These are phyloP conservation scores for Stichopus horrens DNA, from an alignment of 53 echinoderm and acorn worm genomes.

Conservation along the genomic window DNA sequence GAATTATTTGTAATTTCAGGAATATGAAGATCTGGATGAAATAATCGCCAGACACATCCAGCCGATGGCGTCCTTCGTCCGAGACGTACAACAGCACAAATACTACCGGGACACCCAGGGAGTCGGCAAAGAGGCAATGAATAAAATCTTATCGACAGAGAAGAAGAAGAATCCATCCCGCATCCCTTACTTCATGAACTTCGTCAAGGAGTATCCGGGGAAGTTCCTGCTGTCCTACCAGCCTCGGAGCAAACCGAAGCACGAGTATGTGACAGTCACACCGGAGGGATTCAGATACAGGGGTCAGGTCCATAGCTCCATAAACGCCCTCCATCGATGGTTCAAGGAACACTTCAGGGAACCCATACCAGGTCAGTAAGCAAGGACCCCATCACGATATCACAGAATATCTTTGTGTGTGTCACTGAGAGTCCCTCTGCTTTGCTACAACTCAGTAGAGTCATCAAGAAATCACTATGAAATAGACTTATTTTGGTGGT, in stretches of 20 bases:
- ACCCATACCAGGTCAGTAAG: conserved; percentile 77
- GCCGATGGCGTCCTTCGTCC: conserved; percentile 90
- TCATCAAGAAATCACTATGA: too few species aligned
- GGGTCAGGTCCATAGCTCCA: conserved; percentile 70
- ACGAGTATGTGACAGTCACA: conserved; percentile 87
- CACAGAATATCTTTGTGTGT: too few species aligned
- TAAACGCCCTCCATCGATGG: conserved; percentile 86
- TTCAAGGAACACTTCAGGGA: conserved; percentile 99
- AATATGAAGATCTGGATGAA: conserved; percentile 97
- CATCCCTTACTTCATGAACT: conserved; percentile 95
- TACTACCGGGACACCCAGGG: conserved; percentile 83
- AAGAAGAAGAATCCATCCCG: conserved; percentile 79
- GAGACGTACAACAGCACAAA: conserved; percentile 81
- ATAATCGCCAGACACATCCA: conserved; percentile 97
- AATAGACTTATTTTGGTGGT: background rate
- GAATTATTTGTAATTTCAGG: conserved; percentile 35
- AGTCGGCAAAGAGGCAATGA: conserved; percentile 80
- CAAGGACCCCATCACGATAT: background rate
- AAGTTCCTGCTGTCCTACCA: conserved; percentile 93
- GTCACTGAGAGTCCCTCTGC: too few species aligned
- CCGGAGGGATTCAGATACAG: conserved; percentile 90
- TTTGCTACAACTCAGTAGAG: too few species aligned
- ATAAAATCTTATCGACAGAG: conserved; percentile 64
- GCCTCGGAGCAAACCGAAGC: conserved; percentile 79
- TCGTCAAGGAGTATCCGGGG: conserved; percentile 76